Conservation (phyloP, 2,888 invertebrate species). For the Sphaeridia pumilis region DNA sequence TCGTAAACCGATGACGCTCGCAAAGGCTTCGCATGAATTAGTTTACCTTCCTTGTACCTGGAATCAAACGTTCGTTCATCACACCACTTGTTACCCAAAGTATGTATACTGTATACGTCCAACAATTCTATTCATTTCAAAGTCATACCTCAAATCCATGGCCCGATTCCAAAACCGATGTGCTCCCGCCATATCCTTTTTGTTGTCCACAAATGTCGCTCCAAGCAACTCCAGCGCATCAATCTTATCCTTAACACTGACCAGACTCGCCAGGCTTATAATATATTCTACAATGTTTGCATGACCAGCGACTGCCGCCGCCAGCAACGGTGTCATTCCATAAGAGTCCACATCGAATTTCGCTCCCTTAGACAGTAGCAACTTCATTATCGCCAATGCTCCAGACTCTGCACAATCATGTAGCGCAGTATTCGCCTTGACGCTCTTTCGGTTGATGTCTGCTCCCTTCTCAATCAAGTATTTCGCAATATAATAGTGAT, state of each 20-base stretch:
- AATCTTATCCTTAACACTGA: conserved; percentile 65
- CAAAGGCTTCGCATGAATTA: conserved; percentile 60
- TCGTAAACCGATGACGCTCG: conserved; percentile 71
- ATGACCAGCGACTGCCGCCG: conserved; percentile 61
- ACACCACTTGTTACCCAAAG: neutral
- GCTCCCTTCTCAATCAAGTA: conserved; percentile 76
- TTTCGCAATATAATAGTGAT: conserved; percentile 79
- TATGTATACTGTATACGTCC: neutral
- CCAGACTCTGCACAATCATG: conserved; percentile 81
- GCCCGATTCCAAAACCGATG: conserved; percentile 80
- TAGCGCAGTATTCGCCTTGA: conserved; percentile 88
- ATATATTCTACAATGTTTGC: conserved; percentile 86
- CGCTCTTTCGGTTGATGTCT: conserved; percentile 82
- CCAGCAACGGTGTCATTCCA: conserved; percentile 56
- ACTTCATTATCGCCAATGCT: conserved; percentile 77
- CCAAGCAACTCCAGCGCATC: conserved; percentile 84
- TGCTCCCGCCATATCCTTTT: conserved; percentile 84
- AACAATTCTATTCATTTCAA: neutral
- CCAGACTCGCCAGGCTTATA: conserved; percentile 51
- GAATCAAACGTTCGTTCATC: conserved; percentile 7
- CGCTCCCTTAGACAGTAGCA: conserved; percentile 76
- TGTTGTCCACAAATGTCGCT: conserved; percentile 92
- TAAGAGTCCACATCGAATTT: conserved; percentile 89
- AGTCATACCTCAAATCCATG: conserved; percentile 64
- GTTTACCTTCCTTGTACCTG: conserved; percentile 52